A percentile compares a stretch with the other conserved stretches of the same genome.
Evolutionary conservation across 2,888 invertebrate genomes (phyloP).

Genomic region (Mesorhabditis sp.): DNA sequence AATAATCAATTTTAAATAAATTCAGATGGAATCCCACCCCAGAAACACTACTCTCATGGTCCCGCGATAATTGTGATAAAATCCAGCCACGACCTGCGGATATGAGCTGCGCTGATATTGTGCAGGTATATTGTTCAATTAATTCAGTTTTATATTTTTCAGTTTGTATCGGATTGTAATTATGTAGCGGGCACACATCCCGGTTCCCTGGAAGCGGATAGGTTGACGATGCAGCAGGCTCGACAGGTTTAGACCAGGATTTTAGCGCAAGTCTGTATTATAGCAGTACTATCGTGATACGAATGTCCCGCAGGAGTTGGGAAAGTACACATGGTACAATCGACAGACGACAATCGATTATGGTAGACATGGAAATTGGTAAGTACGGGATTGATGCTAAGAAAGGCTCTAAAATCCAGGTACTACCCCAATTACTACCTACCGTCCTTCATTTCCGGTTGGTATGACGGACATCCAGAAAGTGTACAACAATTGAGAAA

Average conservation of each 20-base stretch:
- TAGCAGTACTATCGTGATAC: too few species aligned
- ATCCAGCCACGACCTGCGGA: constrained; percentile 45
- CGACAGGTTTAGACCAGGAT: too few species aligned
- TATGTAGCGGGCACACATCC: constrained; percentile 24
- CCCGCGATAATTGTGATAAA: constrained; percentile 42
- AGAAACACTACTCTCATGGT: constrained; percentile 41
- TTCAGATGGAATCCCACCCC: constrained; percentile 45
- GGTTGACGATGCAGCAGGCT: too few species aligned
- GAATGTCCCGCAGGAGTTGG: too few species aligned
- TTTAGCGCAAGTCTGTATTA: too few species aligned
- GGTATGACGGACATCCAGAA: constrained; percentile 39
- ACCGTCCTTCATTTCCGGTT: constrained; percentile 35
- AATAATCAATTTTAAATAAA: constrained; percentile 15
- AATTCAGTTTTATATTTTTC: constrained; percentile 11
- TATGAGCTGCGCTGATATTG: constrained; percentile 46
- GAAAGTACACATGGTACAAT: too few species aligned
- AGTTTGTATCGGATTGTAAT: constrained; percentile 47
- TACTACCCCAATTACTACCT: constrained; percentile 47
- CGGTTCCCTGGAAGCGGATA: too few species aligned
- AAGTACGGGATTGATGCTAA: too few species aligned
- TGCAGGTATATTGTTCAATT: constrained; percentile 17
- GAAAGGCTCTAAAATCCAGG: constrained; percentile 8
- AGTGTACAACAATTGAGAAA: constrained; percentile 41
- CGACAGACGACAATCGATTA: too few species aligned
- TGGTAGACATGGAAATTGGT: too few species aligned